These are phyloP conservation scores for Peucedramus taeniatus DNA, from an alignment of 2,113 vertebrate species.

Conservation along the genomic window DNA sequence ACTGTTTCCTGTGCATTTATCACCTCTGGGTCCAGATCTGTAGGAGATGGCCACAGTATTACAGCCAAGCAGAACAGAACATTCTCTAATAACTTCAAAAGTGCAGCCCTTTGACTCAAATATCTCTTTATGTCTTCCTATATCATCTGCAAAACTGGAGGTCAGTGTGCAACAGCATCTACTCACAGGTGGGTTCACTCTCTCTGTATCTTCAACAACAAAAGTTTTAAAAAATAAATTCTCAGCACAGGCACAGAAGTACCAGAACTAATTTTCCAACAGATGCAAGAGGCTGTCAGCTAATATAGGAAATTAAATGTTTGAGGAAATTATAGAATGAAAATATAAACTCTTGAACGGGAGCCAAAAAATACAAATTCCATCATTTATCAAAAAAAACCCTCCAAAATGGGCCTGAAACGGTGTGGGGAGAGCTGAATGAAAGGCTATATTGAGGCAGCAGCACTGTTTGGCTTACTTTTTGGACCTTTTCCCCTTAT, in stretches of 20 bases:
- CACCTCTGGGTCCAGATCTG: not conserved
- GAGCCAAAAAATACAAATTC: constrained; percentile 53
- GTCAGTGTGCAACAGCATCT: not conserved
- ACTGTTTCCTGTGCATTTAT: not conserved
- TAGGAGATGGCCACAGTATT: not conserved
- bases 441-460: constrained; percentile 65
- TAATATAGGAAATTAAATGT: constrained; percentile 63
- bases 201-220: not conserved
- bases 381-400: constrained; percentile 57
- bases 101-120: not conserved
- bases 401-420: constrained; percentile 21
- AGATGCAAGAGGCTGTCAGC: constrained; percentile 36
- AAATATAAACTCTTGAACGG: constrained; percentile 42
- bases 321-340: constrained; percentile 55
- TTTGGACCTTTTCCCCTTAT: constrained; percentile 65
- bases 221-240: not conserved
- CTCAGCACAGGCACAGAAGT: not conserved
- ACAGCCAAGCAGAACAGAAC: not conserved
- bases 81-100: not conserved
- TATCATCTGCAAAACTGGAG: not conserved
- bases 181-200: fast-evolving
- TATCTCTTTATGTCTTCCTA: not conserved
- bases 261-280: constrained; percentile 34
- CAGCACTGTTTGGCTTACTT: constrained; percentile 57
- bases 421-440: not conserved